These are phyloP conservation scores for Hirudo medicinalis DNA, from an alignment of 1,140 invertebrate species.

Conservation along the genomic window DNA sequence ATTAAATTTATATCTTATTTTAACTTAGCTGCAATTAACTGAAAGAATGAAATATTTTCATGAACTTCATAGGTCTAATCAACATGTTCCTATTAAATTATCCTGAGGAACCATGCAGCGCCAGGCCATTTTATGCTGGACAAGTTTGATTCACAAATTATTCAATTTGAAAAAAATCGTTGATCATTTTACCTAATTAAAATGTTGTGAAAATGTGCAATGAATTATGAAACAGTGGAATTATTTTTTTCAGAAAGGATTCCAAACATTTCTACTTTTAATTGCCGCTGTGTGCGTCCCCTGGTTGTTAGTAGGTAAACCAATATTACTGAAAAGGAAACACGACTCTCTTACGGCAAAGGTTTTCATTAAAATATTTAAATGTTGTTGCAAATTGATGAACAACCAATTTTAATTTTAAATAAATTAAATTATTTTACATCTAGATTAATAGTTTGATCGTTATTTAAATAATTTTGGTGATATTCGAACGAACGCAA, in stretches of 20 bases:
- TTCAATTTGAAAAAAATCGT: no score
- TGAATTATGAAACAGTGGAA: no score
- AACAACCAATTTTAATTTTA: no score
- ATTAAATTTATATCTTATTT: no score
- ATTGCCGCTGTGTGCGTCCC: constrained; percentile 71
- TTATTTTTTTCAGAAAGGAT: constrained; percentile 43
- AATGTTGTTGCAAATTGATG: no score
- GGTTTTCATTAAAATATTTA: no score
- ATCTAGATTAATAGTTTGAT: no score
- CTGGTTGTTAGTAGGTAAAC: constrained; percentile 61
- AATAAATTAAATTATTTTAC: no score
- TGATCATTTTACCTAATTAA: no score
- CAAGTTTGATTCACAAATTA: constrained; percentile 31
- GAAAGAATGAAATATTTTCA: not conserved
- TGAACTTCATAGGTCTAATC: constrained; percentile 33
- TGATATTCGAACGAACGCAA: no score
- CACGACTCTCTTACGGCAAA: not conserved
- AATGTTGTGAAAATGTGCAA: no score
- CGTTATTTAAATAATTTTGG: no score
- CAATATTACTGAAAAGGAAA: constrained; percentile 26
- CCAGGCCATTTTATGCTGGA: constrained; percentile 22
- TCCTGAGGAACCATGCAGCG: constrained; percentile 18
- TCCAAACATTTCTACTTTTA: constrained; percentile 63
- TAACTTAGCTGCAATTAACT: not conserved
- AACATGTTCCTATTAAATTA: constrained; percentile 29